These are phyloP conservation scores for Diaprepes abbreviatus DNA, from an alignment of 2,888 invertebrate genomes.

Conservation along the genomic window DNA sequence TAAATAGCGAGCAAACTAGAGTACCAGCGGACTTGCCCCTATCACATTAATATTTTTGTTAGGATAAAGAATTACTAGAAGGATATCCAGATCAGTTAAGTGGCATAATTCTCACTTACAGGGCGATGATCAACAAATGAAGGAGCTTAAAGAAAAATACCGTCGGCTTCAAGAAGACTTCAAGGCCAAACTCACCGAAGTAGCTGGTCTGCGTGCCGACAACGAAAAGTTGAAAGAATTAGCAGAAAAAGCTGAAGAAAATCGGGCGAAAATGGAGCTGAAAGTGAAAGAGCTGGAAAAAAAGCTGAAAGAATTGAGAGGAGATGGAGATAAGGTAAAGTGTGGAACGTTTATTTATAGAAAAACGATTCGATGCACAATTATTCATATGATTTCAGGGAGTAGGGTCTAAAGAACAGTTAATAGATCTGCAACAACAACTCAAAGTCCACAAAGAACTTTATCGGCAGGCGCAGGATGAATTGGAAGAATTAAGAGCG, in stretches of 20 bases:
- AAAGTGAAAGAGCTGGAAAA: slow-evolving; percentile 74
- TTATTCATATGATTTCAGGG: no score
- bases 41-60: no score
- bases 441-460: slow-evolving; percentile 70
- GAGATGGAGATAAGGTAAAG: slow-evolving; percentile 58
- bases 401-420: slow-evolving; percentile 71
- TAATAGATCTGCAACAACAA: slow-evolving; percentile 75
- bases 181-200: slow-evolving; percentile 78
- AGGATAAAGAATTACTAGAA: no score
- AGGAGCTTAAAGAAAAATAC: slow-evolving; percentile 74
- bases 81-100: no score
- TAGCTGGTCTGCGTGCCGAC: slow-evolving; percentile 70
- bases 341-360: no score
- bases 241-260: slow-evolving; percentile 65
- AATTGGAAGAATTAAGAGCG: slow-evolving; percentile 71
- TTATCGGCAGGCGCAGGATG: slow-evolving; percentile 73
- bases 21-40: no score
- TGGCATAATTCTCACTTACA: not conserved
- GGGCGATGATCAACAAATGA: slow-evolving; percentile 70
- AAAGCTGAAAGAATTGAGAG: slow-evolving; percentile 65
- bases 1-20: no score
- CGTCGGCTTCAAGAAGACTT: slow-evolving; percentile 77
- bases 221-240: slow-evolving; percentile 68
- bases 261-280: slow-evolving; percentile 73
- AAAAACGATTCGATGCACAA: no score